Evolutionary conservation across 2,888 invertebrate genomes (phyloP).

Genomic region (Dorcus hopei): DNA sequence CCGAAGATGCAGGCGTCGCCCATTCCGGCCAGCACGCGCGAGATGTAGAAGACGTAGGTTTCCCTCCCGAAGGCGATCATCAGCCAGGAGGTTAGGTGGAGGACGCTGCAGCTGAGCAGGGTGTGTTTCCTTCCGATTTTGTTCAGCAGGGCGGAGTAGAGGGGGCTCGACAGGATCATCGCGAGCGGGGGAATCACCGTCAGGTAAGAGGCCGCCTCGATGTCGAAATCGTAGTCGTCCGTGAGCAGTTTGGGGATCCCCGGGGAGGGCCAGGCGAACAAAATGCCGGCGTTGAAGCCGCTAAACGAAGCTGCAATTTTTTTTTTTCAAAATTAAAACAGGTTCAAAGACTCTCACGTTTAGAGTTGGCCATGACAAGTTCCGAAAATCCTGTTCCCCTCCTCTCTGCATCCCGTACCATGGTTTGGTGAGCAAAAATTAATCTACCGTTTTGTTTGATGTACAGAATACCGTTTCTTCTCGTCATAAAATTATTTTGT

Average conservation of each 20-base stretch:
- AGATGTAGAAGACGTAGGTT: constrained; percentile 34
- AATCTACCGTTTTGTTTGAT: no score
- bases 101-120: constrained; percentile 32
- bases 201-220: constrained; percentile 40
- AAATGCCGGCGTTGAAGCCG: constrained; percentile 28
- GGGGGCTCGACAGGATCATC: constrained; percentile 28
- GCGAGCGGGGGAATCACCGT: constrained; percentile 37
- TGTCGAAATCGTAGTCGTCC: constrained; percentile 33
- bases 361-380: no score
- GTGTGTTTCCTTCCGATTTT: constrained; percentile 36
- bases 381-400: no score
- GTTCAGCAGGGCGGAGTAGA: constrained; percentile 34
- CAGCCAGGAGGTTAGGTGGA: constrained; percentile 33
- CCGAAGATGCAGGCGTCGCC: constrained; percentile 34
- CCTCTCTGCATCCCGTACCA: no score
- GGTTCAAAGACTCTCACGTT: no score
- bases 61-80: constrained; percentile 30
- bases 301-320: constrained; percentile 24
- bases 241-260: constrained; percentile 37
- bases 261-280: constrained; percentile 41
- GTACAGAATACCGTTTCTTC: no score
- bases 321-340: no score
- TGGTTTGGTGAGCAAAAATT: no score
- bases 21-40: constrained; percentile 35
- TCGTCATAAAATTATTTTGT: no score